These are phyloP conservation scores for Drusus annulatus DNA, from an alignment of 1,140 invertebrate species.

Conservation along the genomic window DNA sequence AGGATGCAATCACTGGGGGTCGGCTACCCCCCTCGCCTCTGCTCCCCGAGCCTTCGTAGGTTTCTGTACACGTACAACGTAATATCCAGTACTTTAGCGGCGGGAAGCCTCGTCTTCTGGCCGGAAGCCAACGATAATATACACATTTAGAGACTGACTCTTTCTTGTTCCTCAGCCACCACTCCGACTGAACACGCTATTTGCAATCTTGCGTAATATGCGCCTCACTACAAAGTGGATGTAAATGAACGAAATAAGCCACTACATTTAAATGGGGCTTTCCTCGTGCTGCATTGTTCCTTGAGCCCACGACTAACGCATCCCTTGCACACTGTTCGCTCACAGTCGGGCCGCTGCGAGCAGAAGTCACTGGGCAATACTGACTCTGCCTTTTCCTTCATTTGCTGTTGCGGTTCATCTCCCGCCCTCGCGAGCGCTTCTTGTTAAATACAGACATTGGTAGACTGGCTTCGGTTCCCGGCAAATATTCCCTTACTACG, in stretches of 20 bases:
- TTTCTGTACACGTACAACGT: conserved; percentile 49
- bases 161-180: conserved; percentile 37
- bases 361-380: not conserved
- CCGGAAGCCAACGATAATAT: conserved; percentile 56
- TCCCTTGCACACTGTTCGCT: not conserved
- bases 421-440: not conserved
- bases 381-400: conserved; percentile 2
- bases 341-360: not conserved
- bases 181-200: conserved; percentile 29
- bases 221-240: conserved; percentile 43
- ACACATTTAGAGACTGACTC: conserved; percentile 51
- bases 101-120: conserved; percentile 51
- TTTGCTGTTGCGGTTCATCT: conserved; percentile 17
- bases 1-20: conserved; percentile 46
- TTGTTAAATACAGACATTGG: conserved; percentile 2
- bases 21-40: not conserved
- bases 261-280: conserved; percentile 31
- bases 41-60: conserved; percentile 10
- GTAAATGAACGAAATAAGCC: conserved; percentile 45
- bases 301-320: not conserved
- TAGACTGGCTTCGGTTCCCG: not conserved
- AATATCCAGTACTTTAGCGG: conserved; percentile 52
- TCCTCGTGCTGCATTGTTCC: conserved; percentile 21
- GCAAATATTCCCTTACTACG: too few relatives aligned
- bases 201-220: conserved; percentile 53